These are phyloP conservation scores for Narcine bancroftii DNA, from an alignment of 2,113 vertebrate species.

Conservation along the genomic window DNA sequence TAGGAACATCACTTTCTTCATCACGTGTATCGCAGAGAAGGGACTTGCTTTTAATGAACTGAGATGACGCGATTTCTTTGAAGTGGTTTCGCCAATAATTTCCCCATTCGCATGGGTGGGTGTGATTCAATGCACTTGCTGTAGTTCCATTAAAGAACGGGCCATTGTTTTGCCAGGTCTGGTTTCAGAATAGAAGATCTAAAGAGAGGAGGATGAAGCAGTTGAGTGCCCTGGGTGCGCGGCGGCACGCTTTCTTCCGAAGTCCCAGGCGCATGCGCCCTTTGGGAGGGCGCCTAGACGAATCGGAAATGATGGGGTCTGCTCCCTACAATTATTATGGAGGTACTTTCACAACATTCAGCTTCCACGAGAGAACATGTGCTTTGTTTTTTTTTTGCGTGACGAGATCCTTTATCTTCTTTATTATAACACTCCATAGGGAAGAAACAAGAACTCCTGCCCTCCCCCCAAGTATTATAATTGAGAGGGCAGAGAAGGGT, in stretches of 20 bases:
- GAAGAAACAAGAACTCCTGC: too few relatives aligned
- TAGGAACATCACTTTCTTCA: background rate
- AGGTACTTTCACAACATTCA: slow-evolving; percentile 56
- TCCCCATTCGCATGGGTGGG: background rate
- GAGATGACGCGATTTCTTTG: background rate
- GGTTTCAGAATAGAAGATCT: slow-evolving; percentile 80
- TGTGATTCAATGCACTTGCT: background rate
- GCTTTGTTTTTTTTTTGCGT: too few relatives aligned
- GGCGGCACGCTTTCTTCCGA: slow-evolving; percentile 85
- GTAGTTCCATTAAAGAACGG: slow-evolving; percentile 3
- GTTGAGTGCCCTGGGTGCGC: slow-evolving; percentile 80
- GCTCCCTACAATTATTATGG: slow-evolving; percentile 89
- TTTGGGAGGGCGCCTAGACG: slow-evolving; percentile 83
- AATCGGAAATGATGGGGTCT: slow-evolving; percentile 84
- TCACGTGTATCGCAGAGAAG: background rate
- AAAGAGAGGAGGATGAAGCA: slow-evolving; percentile 93
- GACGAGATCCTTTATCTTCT: background rate
- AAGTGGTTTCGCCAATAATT: background rate
- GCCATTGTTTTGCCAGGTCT: slow-evolving; percentile 54
- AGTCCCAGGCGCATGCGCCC: slow-evolving; percentile 87
- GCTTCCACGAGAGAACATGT: too few relatives aligned
- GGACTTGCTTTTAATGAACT: background rate
- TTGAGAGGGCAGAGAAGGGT: background rate
- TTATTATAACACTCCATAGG: background rate
- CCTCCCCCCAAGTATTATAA: background rate